Evolutionary conservation across 1,140 invertebrate genomes (phyloP).

Genomic region (Nasonia giraulti): DNA sequence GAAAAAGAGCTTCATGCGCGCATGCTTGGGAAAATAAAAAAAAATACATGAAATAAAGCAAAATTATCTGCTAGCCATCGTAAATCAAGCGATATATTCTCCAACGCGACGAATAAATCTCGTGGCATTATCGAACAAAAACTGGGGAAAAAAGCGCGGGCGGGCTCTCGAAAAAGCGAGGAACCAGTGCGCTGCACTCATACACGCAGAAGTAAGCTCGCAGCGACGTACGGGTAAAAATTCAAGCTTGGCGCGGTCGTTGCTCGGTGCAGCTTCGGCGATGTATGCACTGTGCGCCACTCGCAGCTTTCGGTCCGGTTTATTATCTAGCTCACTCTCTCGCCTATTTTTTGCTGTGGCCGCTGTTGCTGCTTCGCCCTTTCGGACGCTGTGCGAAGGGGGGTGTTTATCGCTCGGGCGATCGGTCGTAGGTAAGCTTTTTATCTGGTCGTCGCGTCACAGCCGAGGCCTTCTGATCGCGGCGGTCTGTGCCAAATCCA

Average conservation of each 20-base stretch:
- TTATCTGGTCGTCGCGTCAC: slow-evolving; percentile 30
- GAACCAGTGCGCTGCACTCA: not conserved
- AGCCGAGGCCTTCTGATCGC: not conserved
- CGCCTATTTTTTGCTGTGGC: not conserved
- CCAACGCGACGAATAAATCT: slow-evolving; percentile 41
- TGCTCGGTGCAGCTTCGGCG: slow-evolving; percentile 16
- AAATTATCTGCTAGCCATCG: slow-evolving; percentile 34
- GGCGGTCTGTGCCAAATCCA: slow-evolving; percentile 22
- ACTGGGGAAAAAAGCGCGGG: not conserved
- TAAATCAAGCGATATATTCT: slow-evolving; percentile 42
- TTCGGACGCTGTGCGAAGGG: not conserved
- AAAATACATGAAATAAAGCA: slow-evolving; percentile 34
- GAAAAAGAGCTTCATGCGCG: not conserved
- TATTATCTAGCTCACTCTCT: slow-evolving; percentile 41
- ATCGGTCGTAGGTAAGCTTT: slow-evolving; percentile 48
- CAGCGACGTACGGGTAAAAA: not conserved
- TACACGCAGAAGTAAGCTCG: not conserved
- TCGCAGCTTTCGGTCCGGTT: slow-evolving; percentile 11
- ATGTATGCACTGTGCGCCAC: not conserved
- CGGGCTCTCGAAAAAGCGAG: not conserved
- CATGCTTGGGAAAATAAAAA: not conserved
- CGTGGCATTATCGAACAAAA: slow-evolving; percentile 38
- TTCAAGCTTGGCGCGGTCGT: slow-evolving; percentile 23
- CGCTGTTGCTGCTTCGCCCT: not conserved
- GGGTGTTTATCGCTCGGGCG: slow-evolving; percentile 28